Evolutionary conservation across 2,888 invertebrate species (phyloP).

Genomic region (Apodemia hepburni): DNA sequence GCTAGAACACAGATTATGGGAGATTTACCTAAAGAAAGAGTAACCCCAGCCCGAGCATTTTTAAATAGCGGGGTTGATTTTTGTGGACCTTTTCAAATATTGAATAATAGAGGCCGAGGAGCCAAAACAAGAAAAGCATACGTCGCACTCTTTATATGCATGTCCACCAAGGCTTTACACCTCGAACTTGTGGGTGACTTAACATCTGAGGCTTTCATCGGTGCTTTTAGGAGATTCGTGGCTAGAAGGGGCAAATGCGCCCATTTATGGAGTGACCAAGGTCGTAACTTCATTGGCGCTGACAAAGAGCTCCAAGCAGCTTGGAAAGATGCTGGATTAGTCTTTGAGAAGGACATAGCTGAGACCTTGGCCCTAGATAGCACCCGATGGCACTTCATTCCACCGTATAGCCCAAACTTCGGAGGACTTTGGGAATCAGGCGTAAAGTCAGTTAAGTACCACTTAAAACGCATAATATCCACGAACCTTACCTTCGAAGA

Average conservation of each 20-base stretch:
- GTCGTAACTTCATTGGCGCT: not conserved
- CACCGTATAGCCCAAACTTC: constrained; percentile 30
- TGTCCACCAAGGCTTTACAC: constrained; percentile 17
- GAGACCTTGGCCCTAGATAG: constrained; percentile 26
- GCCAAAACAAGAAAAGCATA: not conserved
- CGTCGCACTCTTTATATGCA: not conserved
- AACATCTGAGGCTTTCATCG: constrained; percentile 16
- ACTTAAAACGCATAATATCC: constrained; percentile 24
- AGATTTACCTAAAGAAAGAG: not conserved
- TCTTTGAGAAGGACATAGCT: not conserved
- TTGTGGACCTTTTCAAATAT: not conserved
- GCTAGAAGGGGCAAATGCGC: constrained; percentile 19
- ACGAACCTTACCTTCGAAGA: constrained; percentile 29
- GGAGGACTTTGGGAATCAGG: constrained; percentile 34
- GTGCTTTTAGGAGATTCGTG: constrained; percentile 18
- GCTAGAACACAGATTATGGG: not conserved
- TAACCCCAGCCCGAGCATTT: not conserved
- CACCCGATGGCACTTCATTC: constrained; percentile 33
- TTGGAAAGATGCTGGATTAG: not conserved
- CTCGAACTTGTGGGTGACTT: constrained; percentile 15
- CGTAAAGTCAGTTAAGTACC: constrained; percentile 26
- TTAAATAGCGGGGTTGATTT: not conserved
- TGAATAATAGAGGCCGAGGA: constrained; percentile 1
- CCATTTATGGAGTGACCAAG: constrained; percentile 8
- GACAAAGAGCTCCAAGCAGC: not conserved